Base-by-base conservation (phyloP, 2,113 vertebrate genomes). In the Clarias gariepinus region DNA sequence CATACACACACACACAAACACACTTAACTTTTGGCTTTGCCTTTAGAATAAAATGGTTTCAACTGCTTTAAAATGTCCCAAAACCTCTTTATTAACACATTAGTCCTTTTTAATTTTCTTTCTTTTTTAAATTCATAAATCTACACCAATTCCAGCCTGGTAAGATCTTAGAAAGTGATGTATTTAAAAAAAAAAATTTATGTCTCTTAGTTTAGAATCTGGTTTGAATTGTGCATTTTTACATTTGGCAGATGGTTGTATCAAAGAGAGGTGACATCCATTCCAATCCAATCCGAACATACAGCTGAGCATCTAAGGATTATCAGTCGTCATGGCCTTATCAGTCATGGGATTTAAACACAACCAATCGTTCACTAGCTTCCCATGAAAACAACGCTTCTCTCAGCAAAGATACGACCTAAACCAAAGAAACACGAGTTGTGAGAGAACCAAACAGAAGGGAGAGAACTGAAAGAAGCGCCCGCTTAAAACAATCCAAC, bases 1-100 rank as follows among this genome's bases (percentile, higher is more conserved):
- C n/a, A 81, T 12, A 69, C 18, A 63, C 79, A 81, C 79, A 58
- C n/a, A 57, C 53, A 60, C 82, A 74, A 53, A 84, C 83, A 77
- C 83, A 68, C 76, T 68, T 52, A 79, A 57, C 53, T 58, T 57
- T 3, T 58, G 57, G 16, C n/a, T 79, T 79, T 30, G 15, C 41
- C 28, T 57, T 16, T 57, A 57, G 16, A 78, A 30, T 78, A 79
- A 7, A 47, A 47, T 47, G 47, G 47, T 47, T 47, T 47, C 6
- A 47, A 33, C 53, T 30, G n/a, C 77, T n/a, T n/a, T 52, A n/a
- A 47, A 76, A 74, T 25, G 16, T 30, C 5, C 15, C 5, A 23
- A 73, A 41, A 23, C 8, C 16, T 7, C 21, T 3, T 64, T 25
- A n/a, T 64, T 64, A 64, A 47, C 47, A 47, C 6, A 7, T n/a